Conservation (phyloP, 2,888 invertebrate genomes). For the Zygothrica quintamaculata region DNA sequence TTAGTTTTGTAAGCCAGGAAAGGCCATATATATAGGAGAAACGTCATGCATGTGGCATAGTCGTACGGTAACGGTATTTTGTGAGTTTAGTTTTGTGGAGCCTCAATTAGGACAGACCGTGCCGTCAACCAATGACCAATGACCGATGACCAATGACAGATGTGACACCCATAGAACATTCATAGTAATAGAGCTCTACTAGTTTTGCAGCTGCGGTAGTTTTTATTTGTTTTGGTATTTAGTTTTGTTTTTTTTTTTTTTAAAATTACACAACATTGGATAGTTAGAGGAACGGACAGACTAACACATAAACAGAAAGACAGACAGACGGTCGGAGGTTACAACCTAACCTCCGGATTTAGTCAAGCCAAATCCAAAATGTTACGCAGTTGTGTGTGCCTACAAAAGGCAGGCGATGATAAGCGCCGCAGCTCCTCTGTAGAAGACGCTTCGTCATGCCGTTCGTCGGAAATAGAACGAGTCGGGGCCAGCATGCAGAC, state of each 20-base stretch:
- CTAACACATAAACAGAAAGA: neutral
- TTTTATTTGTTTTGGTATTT: neutral
- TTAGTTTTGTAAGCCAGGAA: neutral
- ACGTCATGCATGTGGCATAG: conserved; percentile 53
- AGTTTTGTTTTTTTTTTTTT: neutral
- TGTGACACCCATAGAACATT: conserved; percentile 42
- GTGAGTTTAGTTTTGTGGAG: conserved; percentile 50
- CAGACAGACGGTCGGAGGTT: conserved; percentile 19
- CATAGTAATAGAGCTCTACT: conserved; percentile 20
- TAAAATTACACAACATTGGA: conserved; percentile 34
- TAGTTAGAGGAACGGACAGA: neutral
- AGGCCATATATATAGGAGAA: neutral
- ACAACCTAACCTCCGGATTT: conserved; percentile 18
- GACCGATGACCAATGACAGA: conserved; percentile 43
- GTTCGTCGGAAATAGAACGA: conserved; percentile 84
- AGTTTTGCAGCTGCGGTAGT: neutral
- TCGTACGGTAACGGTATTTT: conserved; percentile 22
- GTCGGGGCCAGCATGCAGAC: conserved; percentile 78
- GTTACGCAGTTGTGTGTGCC: conserved; percentile 84
- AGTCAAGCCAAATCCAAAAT: conserved; percentile 56
- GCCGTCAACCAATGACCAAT: conserved; percentile 37
- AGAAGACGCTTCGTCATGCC: conserved; percentile 84
- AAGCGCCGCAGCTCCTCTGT: conserved; percentile 84
- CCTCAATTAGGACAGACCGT: conserved; percentile 53
- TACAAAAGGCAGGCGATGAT: conserved; percentile 78